These are phyloP conservation scores for Euplexia lucipara DNA, from an alignment of 2,888 invertebrate genomes.

Conservation along the genomic window DNA sequence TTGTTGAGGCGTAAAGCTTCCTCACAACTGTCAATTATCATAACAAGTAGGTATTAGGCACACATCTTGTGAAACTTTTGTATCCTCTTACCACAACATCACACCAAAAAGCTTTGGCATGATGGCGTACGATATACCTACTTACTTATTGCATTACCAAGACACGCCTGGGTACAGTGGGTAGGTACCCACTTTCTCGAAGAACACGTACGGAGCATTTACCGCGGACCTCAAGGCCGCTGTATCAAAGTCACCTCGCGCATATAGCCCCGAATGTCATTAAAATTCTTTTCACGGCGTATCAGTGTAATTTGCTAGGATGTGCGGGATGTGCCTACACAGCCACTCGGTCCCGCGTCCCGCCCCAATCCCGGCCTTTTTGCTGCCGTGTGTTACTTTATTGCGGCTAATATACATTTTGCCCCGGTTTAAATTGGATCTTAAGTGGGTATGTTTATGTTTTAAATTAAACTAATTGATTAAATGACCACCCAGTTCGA, in stretches of 20 bases:
- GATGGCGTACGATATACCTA: slow-evolving; percentile 22
- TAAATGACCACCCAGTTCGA: slow-evolving; percentile 43
- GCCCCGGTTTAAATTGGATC: slow-evolving; percentile 59
- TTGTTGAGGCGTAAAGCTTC: neutral
- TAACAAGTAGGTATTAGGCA: neutral
- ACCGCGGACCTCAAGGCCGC: slow-evolving; percentile 31
- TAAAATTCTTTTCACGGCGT: slow-evolving; percentile 73
- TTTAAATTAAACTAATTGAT: slow-evolving; percentile 57
- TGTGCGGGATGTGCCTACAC: slow-evolving; percentile 46
- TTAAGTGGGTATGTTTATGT: slow-evolving; percentile 59
- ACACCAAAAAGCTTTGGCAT: slow-evolving; percentile 40
- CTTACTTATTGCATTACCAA: slow-evolving; percentile 39
- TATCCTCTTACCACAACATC: slow-evolving; percentile 33
- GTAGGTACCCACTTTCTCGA: slow-evolving; percentile 14
- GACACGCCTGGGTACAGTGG: no score
- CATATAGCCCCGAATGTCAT: slow-evolving; percentile 65
- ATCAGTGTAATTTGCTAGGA: slow-evolving; percentile 65
- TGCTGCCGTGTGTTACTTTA: slow-evolving; percentile 59
- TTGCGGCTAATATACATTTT: slow-evolving; percentile 64
- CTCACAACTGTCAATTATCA: slow-evolving; percentile 5
- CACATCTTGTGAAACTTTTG: slow-evolving; percentile 28
- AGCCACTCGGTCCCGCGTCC: slow-evolving; percentile 30
- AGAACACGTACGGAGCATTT: slow-evolving; percentile 35
- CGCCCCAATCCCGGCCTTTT: slow-evolving; percentile 61
- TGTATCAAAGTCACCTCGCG: slow-evolving; percentile 63